Evolutionary conservation across 1,140 invertebrate species (phyloP).

Genomic region (Drosophila hydei): DNA sequence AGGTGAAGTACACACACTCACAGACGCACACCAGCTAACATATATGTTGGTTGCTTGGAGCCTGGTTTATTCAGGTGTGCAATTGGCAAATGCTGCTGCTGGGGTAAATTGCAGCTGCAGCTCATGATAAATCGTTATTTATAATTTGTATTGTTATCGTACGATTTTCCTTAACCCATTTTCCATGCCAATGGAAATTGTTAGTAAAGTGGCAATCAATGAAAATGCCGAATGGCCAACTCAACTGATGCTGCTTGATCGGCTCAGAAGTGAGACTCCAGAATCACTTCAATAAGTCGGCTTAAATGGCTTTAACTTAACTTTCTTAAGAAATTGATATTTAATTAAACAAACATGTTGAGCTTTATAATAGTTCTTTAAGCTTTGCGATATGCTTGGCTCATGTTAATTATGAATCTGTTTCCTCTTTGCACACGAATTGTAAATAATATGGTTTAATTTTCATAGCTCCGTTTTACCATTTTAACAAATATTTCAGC

Average conservation of each 20-base stretch:
- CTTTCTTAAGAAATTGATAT: neutral
- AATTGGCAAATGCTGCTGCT: constrained; percentile 72
- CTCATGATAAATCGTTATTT: constrained; percentile 78
- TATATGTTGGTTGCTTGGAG: constrained; percentile 17
- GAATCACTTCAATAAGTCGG: constrained; percentile 15
- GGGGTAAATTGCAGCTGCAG: constrained; percentile 47
- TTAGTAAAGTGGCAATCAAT: constrained; percentile 46
- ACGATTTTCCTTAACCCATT: constrained; percentile 37
- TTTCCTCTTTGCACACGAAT: no score
- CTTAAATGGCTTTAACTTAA: neutral
- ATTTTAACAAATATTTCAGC: neutral
- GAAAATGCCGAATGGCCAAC: constrained; percentile 2
- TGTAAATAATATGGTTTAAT: no score
- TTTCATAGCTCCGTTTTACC: neutral
- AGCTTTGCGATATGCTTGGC: no score
- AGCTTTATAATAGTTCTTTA: no score
- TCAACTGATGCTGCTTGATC: neutral
- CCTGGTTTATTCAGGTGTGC: constrained; percentile 67
- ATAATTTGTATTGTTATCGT: constrained; percentile 76
- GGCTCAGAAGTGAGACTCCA: constrained; percentile 7
- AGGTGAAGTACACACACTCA: neutral
- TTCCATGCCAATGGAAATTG: constrained; percentile 24
- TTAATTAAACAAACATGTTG: no score
- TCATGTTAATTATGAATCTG: neutral
- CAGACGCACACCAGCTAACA: neutral